Percentiles rank a stretch among this genome's conserved stretches.
Conservation (phyloP, 1,140 invertebrate genomes). For the Meloidogyne hapla region DNA sequence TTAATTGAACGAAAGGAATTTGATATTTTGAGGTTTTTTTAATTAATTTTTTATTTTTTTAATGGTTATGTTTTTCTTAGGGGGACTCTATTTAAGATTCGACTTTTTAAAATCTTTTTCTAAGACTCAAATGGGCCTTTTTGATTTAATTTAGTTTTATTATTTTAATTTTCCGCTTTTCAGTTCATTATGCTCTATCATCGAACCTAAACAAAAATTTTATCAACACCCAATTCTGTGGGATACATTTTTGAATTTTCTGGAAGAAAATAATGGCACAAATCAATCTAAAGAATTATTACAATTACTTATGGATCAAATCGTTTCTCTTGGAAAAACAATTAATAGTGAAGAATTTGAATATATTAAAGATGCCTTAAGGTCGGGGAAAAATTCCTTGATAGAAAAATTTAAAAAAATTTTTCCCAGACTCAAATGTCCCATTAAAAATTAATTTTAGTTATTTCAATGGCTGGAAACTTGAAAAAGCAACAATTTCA, state of each 20-base stretch:
- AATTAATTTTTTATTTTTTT: neutral
- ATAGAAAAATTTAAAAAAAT: too few relatives aligned
- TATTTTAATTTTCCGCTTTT: neutral
- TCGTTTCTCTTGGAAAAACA: constrained; percentile 7
- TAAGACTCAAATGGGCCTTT: too few relatives aligned
- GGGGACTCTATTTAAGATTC: too few relatives aligned
- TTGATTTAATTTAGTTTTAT: neutral
- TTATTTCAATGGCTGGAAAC: neutral
- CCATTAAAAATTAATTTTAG: neutral
- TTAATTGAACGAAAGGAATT: neutral
- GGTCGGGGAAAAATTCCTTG: neutral
- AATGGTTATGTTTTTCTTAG: too few relatives aligned
- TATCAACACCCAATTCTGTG: constrained; percentile 8
- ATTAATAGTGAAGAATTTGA: constrained; percentile 7
- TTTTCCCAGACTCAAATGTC: neutral
- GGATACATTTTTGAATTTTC: constrained; percentile 4
- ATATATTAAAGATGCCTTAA: neutral
- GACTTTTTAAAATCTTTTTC: too few relatives aligned
- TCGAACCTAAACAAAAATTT: constrained; percentile 17
- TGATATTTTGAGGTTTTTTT: neutral
- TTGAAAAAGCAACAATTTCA: neutral
- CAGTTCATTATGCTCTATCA: neutral
- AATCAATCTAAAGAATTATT: neutral
- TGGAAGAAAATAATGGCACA: neutral
- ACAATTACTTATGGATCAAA: constrained; percentile 19